Base-by-base conservation (phyloP, 2,113 vertebrate genomes). In the Atlantisia rogersi region DNA sequence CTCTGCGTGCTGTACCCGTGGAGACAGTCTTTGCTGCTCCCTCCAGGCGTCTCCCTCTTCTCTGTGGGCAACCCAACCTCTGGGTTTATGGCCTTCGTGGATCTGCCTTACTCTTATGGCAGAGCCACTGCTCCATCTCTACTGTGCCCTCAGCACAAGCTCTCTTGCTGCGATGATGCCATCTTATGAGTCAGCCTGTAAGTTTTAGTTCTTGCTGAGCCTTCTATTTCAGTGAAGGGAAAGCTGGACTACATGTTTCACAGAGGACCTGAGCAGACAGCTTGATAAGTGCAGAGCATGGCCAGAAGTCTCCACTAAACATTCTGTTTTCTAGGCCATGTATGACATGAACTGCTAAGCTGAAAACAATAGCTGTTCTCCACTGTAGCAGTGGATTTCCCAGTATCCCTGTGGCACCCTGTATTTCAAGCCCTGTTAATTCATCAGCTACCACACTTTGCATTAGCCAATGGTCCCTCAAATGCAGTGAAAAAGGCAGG, bases 1-100 rank as follows among this genome's bases (percentile, higher is more conserved):
- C 22, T 44, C 85, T 53, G 32, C 13, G 15, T 2, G 0, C 62
- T 42, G 25, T 42, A 29, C 74, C 62, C 1, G 0, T 37, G n/a
- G 15, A 28, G 11, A 58, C 11, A 17, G 29, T 6, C 60, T 40
- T 32, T 73, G 42, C 65, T 73, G 35, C 37, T 48, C 50, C 40
- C 60, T 53, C 26, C 44, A 50, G 17, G 42, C 56, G 64, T 77
- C 62, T 70, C 68, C 16, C 24, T 60, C 39, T 52, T 50, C 39
- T 39, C 58, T 26, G 18, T 15, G 29, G 62, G 39, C 79, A 65
- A 2, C 52, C 6, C 18, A 70, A 20, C 52, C 58, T 55, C 26
- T 29, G 15, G 31, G 48, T 40, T 44, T 12, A 8, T 42, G 29
- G 11, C 65, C 39, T 42, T 55, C 22, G 39, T 53, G 62, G 31